Evolutionary conservation across 2,113 vertebrate genomes (phyloP), one percentile per base, ranked within the genome.

Genomic region (Ictidomys tridecemlineatus): DNA sequence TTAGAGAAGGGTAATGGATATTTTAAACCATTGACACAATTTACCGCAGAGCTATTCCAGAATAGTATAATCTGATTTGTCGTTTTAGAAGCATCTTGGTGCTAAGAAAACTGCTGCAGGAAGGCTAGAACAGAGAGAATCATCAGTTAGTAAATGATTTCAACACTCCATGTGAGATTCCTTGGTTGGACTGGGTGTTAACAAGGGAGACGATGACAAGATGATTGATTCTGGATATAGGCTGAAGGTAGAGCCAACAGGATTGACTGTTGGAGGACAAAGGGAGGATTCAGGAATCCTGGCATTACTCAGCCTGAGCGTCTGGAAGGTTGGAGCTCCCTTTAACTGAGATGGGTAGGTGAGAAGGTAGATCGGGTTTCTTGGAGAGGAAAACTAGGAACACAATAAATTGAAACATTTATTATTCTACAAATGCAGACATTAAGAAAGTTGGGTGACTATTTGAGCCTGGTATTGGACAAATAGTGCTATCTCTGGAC

Each of bases 401-500:
- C 24, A 18, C 16, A 65, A 2, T 73, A 28, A 74, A 16, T 67
- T 26, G 24, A 58, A 4, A 32, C 45, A 22, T 17, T 28, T 76
- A n/a, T 48, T 30, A 10, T 14, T 56, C 18, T n/a, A 0, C 65
- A n/a, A 42, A 1, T 80, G 37, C 5, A 65, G 7, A 73, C 9
- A 11, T 32, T 53, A 37, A 63, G 56, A 53, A 56, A 74, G 7
- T 5, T 7, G 34, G 3, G 5, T 61, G 13, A 28, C 10, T 39
- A 72, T 7, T 48, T 5, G 11, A 39, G 63, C 0, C 4, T 17
- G 32, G 14, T 85, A 34, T 48, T 48, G 13, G 37, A 34, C 28
- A n/a, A 12, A 28, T 16, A n/a, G 0, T 28, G 5, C 17, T 17
- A 45, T 3, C 32, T 22, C 10, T 12, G 13, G 42, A 32, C 0